Base-by-base conservation (phyloP, 1,140 invertebrate species). In the Bombus pyrosoma region DNA sequence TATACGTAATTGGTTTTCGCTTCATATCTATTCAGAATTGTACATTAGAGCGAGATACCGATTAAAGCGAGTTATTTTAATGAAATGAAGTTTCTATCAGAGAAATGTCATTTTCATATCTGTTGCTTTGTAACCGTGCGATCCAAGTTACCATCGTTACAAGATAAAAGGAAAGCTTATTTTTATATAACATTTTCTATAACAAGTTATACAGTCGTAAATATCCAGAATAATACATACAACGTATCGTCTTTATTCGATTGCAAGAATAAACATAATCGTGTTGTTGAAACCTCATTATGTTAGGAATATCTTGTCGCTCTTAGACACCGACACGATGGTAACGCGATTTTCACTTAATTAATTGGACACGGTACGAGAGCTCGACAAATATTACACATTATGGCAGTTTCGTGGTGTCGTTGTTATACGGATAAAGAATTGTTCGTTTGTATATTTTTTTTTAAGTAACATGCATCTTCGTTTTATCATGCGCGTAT, bases 321-420 rank as follows among this genome's bases (percentile, higher is more conserved):
- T 47, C 83, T 77, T n/a, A 41, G 39, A 43, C 10, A 32, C 25
- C 76, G 25, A 28, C 39, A n/a, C 76, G 25, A 28, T 43, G 25
- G 22, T 73, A 89, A 87, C 64, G 79, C 47, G 53, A 89, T 89
- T 89, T 74, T 73, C 74, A 83, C 79, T 88, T 78, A 89, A 90
- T 90, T 86, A 90, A 87, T 84, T 64, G 66, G 32, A 53, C n/a
- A 57, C 39, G 69, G 47, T 57, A 43, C 22, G 0, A 57, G 25
- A 64, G 39, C 53, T 89, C 85, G 89, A 90, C 87, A 84, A 77
- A 87, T 89, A 81, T 43, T 57, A 22, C 47, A 2, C 8, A 81
- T 74, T 71, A 34, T n/a, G 34, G 32, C 13, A 62, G 0, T 28
- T 6, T 37, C 8, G 5, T 1, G 13, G 43, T 22, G 39, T 77